Conservation (phyloP, 2,888 invertebrate genomes). For the Abrostola triplasia region DNA sequence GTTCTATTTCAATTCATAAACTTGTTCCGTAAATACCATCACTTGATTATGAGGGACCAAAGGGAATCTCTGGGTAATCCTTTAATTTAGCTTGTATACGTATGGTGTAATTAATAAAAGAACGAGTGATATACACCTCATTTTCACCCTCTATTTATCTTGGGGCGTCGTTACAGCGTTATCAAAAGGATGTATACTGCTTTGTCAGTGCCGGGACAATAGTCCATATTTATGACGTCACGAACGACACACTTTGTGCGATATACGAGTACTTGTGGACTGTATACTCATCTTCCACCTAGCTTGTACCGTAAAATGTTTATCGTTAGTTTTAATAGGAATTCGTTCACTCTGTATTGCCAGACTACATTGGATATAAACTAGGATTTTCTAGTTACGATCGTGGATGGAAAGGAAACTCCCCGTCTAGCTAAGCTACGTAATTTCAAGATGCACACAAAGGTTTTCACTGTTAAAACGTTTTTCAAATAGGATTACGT, state of each 20-base stretch:
- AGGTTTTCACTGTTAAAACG: slow-evolving; percentile 29
- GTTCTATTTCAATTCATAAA: slow-evolving; percentile 10
- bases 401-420: slow-evolving; percentile 6
- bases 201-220: slow-evolving; percentile 5
- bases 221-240: slow-evolving; percentile 38
- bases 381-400: slow-evolving; percentile 1
- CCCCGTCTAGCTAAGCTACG: slow-evolving; percentile 5
- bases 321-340: slow-evolving; percentile 30
- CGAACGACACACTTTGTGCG: slow-evolving; percentile 21
- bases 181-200: slow-evolving; percentile 7
- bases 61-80: slow-evolving; percentile 23
- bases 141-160: slow-evolving; percentile 5
- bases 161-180: slow-evolving; percentile 8
- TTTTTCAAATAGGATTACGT: slow-evolving; percentile 44
- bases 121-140: background rate
- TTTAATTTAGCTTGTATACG: slow-evolving; percentile 18
- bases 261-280: slow-evolving; percentile 17
- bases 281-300: slow-evolving; percentile 18
- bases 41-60: slow-evolving; percentile 20
- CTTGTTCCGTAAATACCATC: slow-evolving; percentile 21
- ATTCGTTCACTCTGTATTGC: slow-evolving; percentile 27
- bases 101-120: slow-evolving; percentile 20
- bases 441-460: slow-evolving; percentile 20
- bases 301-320: slow-evolving; percentile 39
- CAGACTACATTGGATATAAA: slow-evolving; percentile 17